Base-by-base conservation (phyloP, 23 tunicate species). In the Halocynthia roretzi region DNA sequence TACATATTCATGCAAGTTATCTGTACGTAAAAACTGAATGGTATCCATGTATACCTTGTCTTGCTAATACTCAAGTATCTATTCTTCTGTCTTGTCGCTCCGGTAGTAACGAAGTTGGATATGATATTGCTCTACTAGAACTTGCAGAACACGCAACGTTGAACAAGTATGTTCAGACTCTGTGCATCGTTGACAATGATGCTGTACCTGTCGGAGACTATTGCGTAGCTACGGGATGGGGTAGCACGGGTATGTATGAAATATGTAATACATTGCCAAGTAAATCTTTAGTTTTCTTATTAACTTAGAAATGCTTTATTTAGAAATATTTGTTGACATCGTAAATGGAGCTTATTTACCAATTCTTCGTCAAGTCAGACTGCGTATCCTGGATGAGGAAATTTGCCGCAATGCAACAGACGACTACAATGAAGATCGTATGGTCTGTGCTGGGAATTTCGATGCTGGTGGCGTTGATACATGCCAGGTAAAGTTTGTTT, bases 161-260 rank as follows among this genome's bases (percentile, higher is more conserved):
- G 23, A 52, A 54, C 56, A 23, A 56, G 21, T 11, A 54, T 53
- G 63, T 56, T 21, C 56, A 52, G 63, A 62, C 78, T 15, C 19
- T 18, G 10, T 54, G 62, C 14, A 18, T 49, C 31, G 19, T 50
- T 20, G 10, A 22, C 14, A 53, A 52, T 8, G 63, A 74, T 2
- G 17, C 62, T 52, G 14, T 50, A 54, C 22, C 56, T 2, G 63
- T 21, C 5, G n/a, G 78, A 50, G 78, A 74, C 55, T 50, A 8
- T 8, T 74, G 78, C 56, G 68, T 74, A 9, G 63, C 31, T 10
- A 53, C 56, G 14, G 78, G 78, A 74, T 74, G 78, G 78, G 78
- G 78, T 14, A 6, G 0, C 31, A 74, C 49, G 0, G 8, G 78
- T 74, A 44, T 6, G 78, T 74, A 65, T 31, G 44, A 31, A 31